A percentile compares a stretch with the other conserved stretches of the same genome.
phyloP scores from a whole-genome alignment of 2,888 invertebrate species.

The Andrena hattorfiana region DNA sequence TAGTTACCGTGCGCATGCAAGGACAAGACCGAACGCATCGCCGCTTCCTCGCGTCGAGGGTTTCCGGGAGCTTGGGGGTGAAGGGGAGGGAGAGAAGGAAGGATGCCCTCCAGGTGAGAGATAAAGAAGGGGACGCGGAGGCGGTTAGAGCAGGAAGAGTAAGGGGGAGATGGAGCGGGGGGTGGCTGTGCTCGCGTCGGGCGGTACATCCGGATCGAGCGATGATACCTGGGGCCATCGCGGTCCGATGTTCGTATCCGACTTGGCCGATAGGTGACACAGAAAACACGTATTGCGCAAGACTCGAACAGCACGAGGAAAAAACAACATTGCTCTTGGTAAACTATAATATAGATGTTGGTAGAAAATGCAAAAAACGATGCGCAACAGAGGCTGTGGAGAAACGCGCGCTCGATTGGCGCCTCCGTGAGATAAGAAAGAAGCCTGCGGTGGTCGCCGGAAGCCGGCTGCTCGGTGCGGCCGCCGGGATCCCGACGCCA shows the following conservation, averaged over 20 bases:
- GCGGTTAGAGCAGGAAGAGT: not conserved
- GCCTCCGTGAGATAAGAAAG: constrained; percentile 59
- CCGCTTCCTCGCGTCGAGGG: constrained; percentile 11
- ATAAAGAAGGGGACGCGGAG: not conserved
- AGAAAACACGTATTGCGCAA: constrained; percentile 65
- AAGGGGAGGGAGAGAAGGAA: not conserved
- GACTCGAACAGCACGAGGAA: constrained; percentile 58
- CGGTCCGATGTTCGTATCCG: constrained; percentile 38
- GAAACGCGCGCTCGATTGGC: constrained; percentile 63
- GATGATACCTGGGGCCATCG: constrained; percentile 25
- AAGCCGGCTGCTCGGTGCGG: constrained; percentile 44
- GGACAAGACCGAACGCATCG: constrained; percentile 46
- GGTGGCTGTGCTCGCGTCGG: constrained; percentile 27
- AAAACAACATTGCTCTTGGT: constrained; percentile 60
- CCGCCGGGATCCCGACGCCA: constrained; percentile 27
- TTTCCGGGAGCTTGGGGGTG: not conserved
- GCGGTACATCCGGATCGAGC: constrained; percentile 14
- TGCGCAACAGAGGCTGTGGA: constrained; percentile 70
- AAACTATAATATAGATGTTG: constrained; percentile 33
- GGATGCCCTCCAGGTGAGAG: not conserved
- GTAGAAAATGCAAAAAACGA: constrained; percentile 58
- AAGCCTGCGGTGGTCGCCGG: constrained; percentile 56
- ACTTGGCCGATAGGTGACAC: constrained; percentile 51
- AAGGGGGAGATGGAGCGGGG: not conserved
- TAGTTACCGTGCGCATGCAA: constrained; percentile 64